phyloP scores from a whole-genome alignment of 2,888 invertebrate genomes.

The Aproaerema taeniolella region DNA sequence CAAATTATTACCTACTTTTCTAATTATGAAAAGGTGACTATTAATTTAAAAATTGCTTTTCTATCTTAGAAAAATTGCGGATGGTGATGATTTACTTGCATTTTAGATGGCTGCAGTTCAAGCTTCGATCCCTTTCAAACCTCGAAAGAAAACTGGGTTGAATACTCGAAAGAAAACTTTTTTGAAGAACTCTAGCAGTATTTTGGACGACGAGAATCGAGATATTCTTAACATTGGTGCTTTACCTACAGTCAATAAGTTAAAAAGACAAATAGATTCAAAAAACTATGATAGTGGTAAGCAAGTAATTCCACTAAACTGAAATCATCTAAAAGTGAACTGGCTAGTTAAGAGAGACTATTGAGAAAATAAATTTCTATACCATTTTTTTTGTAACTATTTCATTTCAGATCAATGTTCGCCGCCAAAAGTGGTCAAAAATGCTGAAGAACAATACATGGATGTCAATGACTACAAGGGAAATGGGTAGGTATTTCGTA shows the following conservation, averaged over 20 bases:
- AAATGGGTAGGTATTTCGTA: neutral
- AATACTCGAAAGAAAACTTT: conserved; percentile 26
- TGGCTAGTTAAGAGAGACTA: neutral
- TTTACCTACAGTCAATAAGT: conserved; percentile 9
- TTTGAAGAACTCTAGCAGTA: conserved; percentile 24
- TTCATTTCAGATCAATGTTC: conserved; percentile 44
- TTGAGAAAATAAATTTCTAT: no score
- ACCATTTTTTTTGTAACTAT: neutral
- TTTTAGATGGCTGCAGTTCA: conserved; percentile 67
- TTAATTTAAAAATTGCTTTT: neutral
- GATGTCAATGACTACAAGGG: no score
- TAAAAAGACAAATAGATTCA: conserved; percentile 18
- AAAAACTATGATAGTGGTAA: neutral
- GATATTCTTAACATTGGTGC: conserved; percentile 34
- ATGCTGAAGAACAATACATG: conserved; percentile 8
- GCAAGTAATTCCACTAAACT: no score
- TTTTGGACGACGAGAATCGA: conserved; percentile 47
- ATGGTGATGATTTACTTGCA: neutral
- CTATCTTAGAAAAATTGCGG: neutral
- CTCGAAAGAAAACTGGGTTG: conserved; percentile 55
- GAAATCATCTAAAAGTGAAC: no score
- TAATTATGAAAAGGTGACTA: neutral
- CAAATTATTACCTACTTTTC: no score
- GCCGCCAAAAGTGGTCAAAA: conserved; percentile 40
- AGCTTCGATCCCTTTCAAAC: conserved; percentile 65